A percentile compares a stretch with the other conserved stretches of the same genome.
Conservation (phyloP, 1,140 invertebrate species). For the Heliconius hermathena region DNA sequence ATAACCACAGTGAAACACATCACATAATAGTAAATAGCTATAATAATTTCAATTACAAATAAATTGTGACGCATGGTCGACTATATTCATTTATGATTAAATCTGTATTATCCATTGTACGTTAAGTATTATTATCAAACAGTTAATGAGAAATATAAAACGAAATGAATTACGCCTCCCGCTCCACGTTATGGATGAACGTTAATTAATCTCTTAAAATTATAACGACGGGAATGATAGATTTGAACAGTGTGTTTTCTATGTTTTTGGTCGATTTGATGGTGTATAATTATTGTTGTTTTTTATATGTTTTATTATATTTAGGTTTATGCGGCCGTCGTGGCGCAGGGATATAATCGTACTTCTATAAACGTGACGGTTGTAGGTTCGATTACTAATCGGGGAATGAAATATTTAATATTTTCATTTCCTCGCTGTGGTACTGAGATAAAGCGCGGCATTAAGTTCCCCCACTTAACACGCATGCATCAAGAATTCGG, state of each 20-base stretch:
- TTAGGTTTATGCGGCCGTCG: too few relatives aligned
- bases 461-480: too few relatives aligned
- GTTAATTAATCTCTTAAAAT: constrained; percentile 28
- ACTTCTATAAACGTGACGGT: too few relatives aligned
- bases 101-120: constrained; percentile 22
- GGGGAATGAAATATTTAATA: too few relatives aligned
- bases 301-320: not conserved
- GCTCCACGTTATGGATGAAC: not conserved
- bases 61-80: constrained; percentile 15
- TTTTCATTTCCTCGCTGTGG: too few relatives aligned
- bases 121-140: constrained; percentile 20
- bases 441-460: too few relatives aligned
- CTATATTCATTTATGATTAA: constrained; percentile 20
- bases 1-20: not conserved
- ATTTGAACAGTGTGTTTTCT: not conserved
- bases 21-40: not conserved
- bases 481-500: too few relatives aligned
- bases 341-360: too few relatives aligned
- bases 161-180: constrained; percentile 14
- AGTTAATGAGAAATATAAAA: constrained; percentile 22
- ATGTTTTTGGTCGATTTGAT: not conserved
- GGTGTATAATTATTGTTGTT: not conserved
- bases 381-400: too few relatives aligned
- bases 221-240: constrained; percentile 20
- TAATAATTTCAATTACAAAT: constrained; percentile 21